These are phyloP conservation scores for Plagodis pulveraria DNA, from an alignment of 2,888 invertebrate genomes.

Conservation along the genomic window DNA sequence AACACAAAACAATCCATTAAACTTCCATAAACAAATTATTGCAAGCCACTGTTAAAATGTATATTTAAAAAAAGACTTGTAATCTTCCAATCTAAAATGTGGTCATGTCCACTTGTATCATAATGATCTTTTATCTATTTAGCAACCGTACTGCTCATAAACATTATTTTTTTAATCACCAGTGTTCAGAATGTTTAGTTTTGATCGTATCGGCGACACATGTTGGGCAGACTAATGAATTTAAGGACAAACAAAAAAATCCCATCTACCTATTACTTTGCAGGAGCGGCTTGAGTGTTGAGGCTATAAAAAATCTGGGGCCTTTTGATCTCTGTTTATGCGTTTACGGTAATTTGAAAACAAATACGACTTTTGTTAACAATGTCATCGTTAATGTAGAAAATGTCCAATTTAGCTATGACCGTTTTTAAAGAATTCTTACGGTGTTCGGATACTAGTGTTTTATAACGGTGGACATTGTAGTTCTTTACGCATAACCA, in stretches of 20 bases:
- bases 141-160: constrained; percentile 52
- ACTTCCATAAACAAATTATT: too few relatives aligned
- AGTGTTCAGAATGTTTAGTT: constrained; percentile 17
- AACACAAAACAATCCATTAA: too few relatives aligned
- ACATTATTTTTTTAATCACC: constrained; percentile 71
- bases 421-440: too few relatives aligned
- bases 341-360: constrained; percentile 34
- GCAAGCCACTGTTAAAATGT: neutral
- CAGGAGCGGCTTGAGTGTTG: constrained; percentile 1
- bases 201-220: constrained; percentile 75
- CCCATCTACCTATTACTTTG: constrained; percentile 27
- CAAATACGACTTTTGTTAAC: constrained; percentile 28
- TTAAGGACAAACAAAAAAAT: constrained; percentile 58
- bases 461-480: too few relatives aligned
- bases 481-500: too few relatives aligned
- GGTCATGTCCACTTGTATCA: constrained; percentile 56
- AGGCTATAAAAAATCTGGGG: constrained; percentile 30
- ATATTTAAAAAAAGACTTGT: neutral
- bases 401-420: neutral
- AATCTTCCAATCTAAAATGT: constrained; percentile 34
- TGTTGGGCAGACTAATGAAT: constrained; percentile 75
- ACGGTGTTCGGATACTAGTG: too few relatives aligned
- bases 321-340: constrained; percentile 35
- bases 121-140: constrained; percentile 50
- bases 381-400: constrained; percentile 4